Evolutionary conservation across 2,113 vertebrate genomes (phyloP).

Genomic region (Felis chaus): DNA sequence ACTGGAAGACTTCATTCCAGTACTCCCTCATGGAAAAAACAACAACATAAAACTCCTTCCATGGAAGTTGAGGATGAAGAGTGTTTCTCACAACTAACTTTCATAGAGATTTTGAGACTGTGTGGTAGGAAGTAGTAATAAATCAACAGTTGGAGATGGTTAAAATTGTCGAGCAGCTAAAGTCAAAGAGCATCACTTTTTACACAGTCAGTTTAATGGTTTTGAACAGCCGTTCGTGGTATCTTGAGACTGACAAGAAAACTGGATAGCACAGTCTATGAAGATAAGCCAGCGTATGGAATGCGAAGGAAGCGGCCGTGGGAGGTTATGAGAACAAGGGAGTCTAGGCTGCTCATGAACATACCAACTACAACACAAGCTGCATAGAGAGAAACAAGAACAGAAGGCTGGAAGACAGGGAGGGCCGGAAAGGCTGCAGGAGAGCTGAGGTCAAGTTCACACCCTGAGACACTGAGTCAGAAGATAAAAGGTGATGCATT

Average conservation of each 20-base stretch:
- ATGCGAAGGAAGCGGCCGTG: background rate
- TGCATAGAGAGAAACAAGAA: background rate
- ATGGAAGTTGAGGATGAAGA: background rate
- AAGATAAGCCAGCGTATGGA: background rate
- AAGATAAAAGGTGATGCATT: background rate
- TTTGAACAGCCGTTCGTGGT: background rate
- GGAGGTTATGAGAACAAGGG: background rate
- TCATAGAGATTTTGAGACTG: conserved; percentile 26
- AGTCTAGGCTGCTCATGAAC: background rate
- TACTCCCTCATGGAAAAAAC: background rate
- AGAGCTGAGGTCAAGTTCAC: background rate
- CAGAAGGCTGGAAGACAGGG: background rate
- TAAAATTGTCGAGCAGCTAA: background rate
- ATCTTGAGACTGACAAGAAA: background rate
- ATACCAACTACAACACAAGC: background rate
- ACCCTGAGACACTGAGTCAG: background rate
- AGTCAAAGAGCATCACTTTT: background rate
- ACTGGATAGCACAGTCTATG: background rate
- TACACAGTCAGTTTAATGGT: background rate
- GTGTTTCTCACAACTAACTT: background rate
- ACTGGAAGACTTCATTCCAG: background rate
- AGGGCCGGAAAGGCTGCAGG: background rate
- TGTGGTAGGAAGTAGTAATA: background rate
- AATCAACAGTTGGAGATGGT: background rate
- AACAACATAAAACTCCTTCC: background rate